A percentile compares a stretch with the other conserved stretches of the same genome.
Evolutionary conservation across 2,113 vertebrate species (phyloP).

Genomic region (Albula glossodonta): DNA sequence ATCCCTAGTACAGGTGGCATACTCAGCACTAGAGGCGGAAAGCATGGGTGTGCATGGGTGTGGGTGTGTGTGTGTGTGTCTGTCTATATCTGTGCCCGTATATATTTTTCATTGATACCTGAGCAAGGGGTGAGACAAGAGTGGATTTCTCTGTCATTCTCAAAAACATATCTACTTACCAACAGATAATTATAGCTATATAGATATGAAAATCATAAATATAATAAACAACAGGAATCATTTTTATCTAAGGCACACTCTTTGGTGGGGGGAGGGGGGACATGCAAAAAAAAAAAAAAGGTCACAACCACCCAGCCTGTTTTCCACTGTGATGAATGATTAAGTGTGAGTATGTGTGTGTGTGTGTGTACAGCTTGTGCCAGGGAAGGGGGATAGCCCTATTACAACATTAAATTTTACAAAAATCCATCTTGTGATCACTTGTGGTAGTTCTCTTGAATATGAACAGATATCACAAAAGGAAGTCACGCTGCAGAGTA

Average conservation of each 20-base stretch:
- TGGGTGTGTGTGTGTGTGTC: neutral
- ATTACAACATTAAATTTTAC: neutral
- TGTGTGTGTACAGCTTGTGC: neutral
- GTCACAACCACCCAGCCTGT: neutral
- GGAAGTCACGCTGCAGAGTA: neutral
- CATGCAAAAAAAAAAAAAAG: neutral
- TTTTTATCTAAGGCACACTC: conserved; percentile 4
- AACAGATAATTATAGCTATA: neutral
- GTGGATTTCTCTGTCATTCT: neutral
- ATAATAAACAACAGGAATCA: conserved; percentile 1
- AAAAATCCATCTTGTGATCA: neutral
- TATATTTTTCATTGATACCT: neutral
- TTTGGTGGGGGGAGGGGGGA: neutral
- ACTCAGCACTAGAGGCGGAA: neutral
- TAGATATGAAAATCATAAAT: neutral
- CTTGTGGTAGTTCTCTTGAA: neutral
- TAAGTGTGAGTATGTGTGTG: neutral
- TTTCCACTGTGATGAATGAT: neutral
- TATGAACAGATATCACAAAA: neutral
- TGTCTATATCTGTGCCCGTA: neutral
- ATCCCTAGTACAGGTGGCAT: neutral
- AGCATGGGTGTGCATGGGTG: neutral
- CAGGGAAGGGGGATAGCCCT: neutral
- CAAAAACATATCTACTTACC: conserved; percentile 3
- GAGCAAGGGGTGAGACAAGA: neutral